Evolutionary conservation across 2,113 vertebrate species (phyloP).

Genomic region (Mobula birostris): DNA sequence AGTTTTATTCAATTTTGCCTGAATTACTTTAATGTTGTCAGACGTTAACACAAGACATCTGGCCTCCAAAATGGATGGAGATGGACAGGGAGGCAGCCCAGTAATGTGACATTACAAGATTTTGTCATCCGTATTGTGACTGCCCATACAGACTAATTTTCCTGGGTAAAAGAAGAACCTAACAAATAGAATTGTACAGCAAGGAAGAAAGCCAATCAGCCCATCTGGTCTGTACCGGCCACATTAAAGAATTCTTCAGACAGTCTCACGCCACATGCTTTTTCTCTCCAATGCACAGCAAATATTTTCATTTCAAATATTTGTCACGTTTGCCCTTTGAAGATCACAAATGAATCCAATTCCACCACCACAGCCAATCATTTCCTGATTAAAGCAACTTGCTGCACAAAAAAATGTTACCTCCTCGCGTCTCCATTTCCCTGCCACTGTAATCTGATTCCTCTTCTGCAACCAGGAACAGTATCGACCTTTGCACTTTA

Average conservation of each 20-base stretch:
- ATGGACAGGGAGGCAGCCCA: not conserved
- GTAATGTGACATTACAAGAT: not conserved
- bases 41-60: not conserved
- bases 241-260: not conserved
- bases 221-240: not conserved
- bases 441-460: not conserved
- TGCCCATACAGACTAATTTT: not conserved
- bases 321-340: not conserved
- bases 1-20: slow-evolving; percentile 17
- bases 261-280: not conserved
- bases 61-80: not conserved
- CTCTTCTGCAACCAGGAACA: not conserved
- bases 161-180: not conserved
- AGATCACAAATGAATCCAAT: not conserved
- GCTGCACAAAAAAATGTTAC: not conserved
- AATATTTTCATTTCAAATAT: not conserved
- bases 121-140: not conserved
- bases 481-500: not conserved
- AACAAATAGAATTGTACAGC: not conserved
- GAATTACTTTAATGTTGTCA: slow-evolving; percentile 34
- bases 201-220: not conserved
- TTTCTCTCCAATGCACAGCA: not conserved
- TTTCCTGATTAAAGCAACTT: not conserved
- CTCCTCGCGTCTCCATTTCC: not conserved
- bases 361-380: not conserved